A percentile compares a stretch with the other conserved stretches of the same genome.
These are phyloP conservation scores for Papilio elwesi DNA, from an alignment of 2,888 invertebrate species.

Conservation along the genomic window DNA sequence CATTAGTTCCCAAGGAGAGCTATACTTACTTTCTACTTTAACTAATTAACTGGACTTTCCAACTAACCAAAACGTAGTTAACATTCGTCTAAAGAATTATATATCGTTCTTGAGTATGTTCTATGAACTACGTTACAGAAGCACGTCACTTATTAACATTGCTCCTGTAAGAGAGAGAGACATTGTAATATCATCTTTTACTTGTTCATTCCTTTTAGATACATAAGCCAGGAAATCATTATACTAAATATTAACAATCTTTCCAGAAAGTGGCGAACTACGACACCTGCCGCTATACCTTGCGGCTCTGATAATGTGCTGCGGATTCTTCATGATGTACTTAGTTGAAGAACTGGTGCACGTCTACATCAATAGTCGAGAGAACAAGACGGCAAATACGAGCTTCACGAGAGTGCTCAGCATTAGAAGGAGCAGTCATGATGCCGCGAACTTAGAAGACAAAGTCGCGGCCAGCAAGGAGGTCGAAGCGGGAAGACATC, in stretches of 20 bases:
- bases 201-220: too few species aligned
- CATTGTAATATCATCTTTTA: too few species aligned
- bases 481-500: conserved; percentile 51
- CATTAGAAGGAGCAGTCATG: conserved; percentile 60
- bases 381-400: conserved; percentile 63
- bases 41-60: too few species aligned
- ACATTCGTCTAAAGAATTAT: too few species aligned
- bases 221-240: too few species aligned
- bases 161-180: too few species aligned
- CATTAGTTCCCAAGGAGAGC: too few species aligned
- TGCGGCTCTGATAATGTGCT: conserved; percentile 89
- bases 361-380: conserved; percentile 85
- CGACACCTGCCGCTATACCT: conserved; percentile 85
- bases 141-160: too few species aligned
- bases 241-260: not conserved
- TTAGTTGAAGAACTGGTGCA: conserved; percentile 91
- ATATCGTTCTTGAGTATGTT: too few species aligned
- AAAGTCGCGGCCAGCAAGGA: conserved; percentile 49
- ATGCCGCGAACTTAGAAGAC: conserved; percentile 43
- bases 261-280: conserved; percentile 74
- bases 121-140: too few species aligned
- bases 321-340: conserved; percentile 90
- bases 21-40: too few species aligned
- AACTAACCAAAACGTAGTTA: too few species aligned
- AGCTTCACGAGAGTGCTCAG: conserved; percentile 69